These are phyloP conservation scores for Drosophila falleni DNA, from an alignment of 2,888 invertebrate species.

Conservation along the genomic window DNA sequence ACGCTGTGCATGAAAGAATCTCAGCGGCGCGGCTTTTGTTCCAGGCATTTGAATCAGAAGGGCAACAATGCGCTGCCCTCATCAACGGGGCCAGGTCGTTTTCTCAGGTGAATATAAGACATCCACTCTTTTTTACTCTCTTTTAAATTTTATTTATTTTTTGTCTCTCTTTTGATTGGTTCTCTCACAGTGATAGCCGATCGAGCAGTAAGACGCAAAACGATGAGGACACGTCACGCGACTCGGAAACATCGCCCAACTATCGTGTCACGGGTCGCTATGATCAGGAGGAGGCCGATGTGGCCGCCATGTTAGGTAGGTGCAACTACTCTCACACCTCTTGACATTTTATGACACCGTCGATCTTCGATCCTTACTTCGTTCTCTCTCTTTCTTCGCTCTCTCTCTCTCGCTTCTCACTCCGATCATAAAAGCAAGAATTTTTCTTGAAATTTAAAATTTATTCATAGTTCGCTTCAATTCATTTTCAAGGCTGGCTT, in stretches of 20 bases:
- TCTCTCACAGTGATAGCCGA: slow-evolving; percentile 83
- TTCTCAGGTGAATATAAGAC: slow-evolving; percentile 80
- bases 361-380: not conserved
- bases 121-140: not conserved
- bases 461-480: slow-evolving; percentile 65
- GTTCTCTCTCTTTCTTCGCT: not conserved
- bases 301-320: slow-evolving; percentile 96
- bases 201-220: slow-evolving; percentile 86
- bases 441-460: slow-evolving; percentile 46
- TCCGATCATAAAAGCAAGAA: slow-evolving; percentile 44
- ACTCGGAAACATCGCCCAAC: slow-evolving; percentile 95
- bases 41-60: slow-evolving; percentile 96
- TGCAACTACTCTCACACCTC: slow-evolving; percentile 61
- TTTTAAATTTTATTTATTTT: not conserved
- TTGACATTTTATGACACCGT: slow-evolving; percentile 55
- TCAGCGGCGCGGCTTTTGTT: slow-evolving; percentile 98
- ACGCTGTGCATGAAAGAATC: slow-evolving; percentile 98
- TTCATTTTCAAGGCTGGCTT: slow-evolving; percentile 73
- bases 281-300: slow-evolving; percentile 98
- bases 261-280: slow-evolving; percentile 93
- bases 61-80: slow-evolving; percentile 88
- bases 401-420: slow-evolving; percentile 2
- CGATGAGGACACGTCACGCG: slow-evolving; percentile 95
- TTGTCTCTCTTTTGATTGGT: slow-evolving; percentile 8
- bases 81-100: slow-evolving; percentile 84